phyloP scores from a whole-genome alignment of 2,888 invertebrate genomes.

The Carabus problematicus region DNA sequence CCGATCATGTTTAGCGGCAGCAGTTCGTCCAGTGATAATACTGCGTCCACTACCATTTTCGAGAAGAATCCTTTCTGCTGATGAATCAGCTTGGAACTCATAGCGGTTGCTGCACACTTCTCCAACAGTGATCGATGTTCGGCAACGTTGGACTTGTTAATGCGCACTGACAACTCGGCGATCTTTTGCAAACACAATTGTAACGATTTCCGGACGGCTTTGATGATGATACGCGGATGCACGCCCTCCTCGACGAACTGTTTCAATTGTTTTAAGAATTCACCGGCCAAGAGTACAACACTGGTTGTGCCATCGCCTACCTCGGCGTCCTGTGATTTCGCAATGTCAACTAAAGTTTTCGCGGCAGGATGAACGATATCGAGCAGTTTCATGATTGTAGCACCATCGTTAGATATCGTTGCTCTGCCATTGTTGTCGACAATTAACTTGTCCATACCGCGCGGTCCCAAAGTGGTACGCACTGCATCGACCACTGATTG shows the following conservation, averaged over 20 bases:
- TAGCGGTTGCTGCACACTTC: conserved; percentile 94
- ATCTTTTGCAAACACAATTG: conserved; percentile 83
- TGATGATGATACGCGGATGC: conserved; percentile 92
- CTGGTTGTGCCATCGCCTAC: conserved; percentile 99
- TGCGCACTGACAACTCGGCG: conserved; percentile 80
- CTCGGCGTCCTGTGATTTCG: conserved; percentile 98
- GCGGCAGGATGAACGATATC: conserved; percentile 99
- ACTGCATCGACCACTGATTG: conserved; percentile 95
- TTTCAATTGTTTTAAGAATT: conserved; percentile 93
- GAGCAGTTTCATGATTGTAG: conserved; percentile 97
- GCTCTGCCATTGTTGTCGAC: conserved; percentile 89
- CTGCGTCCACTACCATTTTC: conserved; percentile 97
- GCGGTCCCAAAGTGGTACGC: conserved; percentile 95
- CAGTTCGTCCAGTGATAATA: conserved; percentile 85
- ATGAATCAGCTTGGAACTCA: conserved; percentile 97
- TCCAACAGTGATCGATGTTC: conserved; percentile 73
- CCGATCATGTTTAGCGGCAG: conserved; percentile 99
- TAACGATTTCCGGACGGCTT: conserved; percentile 86
- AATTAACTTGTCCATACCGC: conserved; percentile 99
- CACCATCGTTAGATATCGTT: conserved; percentile 99
- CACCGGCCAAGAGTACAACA: conserved; percentile 94
- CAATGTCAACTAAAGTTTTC: conserved; percentile 97
- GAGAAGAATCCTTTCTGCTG: conserved; percentile 96
- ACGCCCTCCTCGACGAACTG: conserved; percentile 96
- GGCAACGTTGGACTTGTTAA: conserved; percentile 69